Evolutionary conservation across 2,888 invertebrate genomes (phyloP).

Genomic region (Philonicus albiceps): DNA sequence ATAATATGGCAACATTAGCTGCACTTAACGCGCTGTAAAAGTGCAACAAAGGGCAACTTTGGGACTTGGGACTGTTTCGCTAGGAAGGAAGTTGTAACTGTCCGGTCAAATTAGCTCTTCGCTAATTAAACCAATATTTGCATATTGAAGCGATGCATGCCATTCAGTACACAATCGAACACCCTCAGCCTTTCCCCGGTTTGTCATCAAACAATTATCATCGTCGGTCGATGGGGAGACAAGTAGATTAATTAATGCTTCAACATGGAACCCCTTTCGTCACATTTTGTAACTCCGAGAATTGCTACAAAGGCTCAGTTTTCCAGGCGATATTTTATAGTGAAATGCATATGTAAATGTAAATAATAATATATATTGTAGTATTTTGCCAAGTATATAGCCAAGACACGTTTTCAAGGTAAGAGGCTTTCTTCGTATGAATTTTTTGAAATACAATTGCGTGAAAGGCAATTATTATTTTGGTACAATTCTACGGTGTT

Average conservation of each 20-base stretch:
- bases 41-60: not conserved
- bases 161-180: not conserved
- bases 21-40: not conserved
- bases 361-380: no score
- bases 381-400: no score
- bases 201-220: not conserved
- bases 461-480: no score
- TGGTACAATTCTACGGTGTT: no score
- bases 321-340: not conserved
- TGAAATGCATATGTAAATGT: not conserved
- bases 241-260: not conserved
- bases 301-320: not conserved
- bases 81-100: not conserved
- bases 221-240: not conserved
- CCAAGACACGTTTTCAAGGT: no score
- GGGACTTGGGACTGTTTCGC: not conserved
- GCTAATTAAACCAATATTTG: not conserved
- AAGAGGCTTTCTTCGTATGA: no score
- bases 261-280: not conserved
- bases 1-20: not conserved
- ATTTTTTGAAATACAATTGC: no score
- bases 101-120: not conserved
- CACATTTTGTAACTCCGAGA: not conserved
- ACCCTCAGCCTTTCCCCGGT: not conserved
- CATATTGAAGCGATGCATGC: not conserved